Evolutionary conservation across 2,888 invertebrate species (phyloP).

Genomic region (Netelia virgata): DNA sequence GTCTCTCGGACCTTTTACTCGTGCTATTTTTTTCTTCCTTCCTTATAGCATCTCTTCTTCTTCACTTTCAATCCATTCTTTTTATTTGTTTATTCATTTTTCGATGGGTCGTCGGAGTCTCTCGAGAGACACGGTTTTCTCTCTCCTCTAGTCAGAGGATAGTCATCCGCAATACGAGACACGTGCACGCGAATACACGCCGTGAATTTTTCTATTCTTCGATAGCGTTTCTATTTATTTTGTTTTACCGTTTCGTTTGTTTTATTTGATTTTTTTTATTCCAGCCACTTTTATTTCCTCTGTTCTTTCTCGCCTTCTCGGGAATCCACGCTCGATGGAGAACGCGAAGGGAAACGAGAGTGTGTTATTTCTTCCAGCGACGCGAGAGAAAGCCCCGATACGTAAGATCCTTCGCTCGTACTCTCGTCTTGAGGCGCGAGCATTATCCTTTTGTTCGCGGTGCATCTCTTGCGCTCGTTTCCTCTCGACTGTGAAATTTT

Average conservation of each 20-base stretch:
- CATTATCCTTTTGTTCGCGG: not conserved
- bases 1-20: too few relatives aligned
- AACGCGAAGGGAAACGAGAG: conserved; percentile 23
- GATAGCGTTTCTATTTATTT: not conserved
- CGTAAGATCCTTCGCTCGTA: conserved; percentile 36
- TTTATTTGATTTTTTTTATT: too few relatives aligned
- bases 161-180: not conserved
- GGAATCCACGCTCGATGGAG: conserved; percentile 32
- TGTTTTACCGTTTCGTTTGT: not conserved
- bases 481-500: not conserved
- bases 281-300: conserved; percentile 31
- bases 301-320: conserved; percentile 21
- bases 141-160: too few relatives aligned
- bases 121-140: not conserved
- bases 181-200: not conserved
- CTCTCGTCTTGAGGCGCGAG: conserved; percentile 6
- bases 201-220: not conserved
- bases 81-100: not conserved
- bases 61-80: too few relatives aligned
- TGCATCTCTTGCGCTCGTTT: conserved; percentile 12
- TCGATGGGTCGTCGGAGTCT: not conserved
- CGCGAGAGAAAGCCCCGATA: conserved; percentile 30
- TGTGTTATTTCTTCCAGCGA: conserved; percentile 30
- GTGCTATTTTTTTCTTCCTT: too few relatives aligned
- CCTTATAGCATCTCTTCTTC: too few relatives aligned